These are phyloP conservation scores for Catonia carolina DNA, from an alignment of 2,888 invertebrate genomes.

Conservation along the genomic window DNA sequence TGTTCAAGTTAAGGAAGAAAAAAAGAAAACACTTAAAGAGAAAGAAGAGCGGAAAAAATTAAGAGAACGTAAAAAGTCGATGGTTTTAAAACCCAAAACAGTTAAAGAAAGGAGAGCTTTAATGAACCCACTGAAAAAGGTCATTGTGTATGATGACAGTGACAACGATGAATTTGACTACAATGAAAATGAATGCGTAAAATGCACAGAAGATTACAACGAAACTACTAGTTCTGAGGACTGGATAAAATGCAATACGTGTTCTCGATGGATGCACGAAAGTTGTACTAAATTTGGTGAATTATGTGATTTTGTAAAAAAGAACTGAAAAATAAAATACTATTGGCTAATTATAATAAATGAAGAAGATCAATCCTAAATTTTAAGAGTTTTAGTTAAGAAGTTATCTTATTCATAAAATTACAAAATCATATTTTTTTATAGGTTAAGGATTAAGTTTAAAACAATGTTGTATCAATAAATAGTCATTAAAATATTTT, in stretches of 20 bases:
- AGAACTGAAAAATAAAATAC: background rate
- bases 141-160: background rate
- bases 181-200: background rate
- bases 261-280: slow-evolving; percentile 17
- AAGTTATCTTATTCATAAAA: no score
- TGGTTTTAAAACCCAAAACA: background rate
- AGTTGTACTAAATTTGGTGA: slow-evolving; percentile 8
- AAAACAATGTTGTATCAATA: no score
- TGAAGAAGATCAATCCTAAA: background rate
- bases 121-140: no score
- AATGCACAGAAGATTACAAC: slow-evolving; percentile 12
- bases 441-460: no score
- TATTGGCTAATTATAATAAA: background rate
- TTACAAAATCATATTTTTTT: no score
- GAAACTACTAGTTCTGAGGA: slow-evolving; percentile 5
- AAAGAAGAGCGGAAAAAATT: background rate
- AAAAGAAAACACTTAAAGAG: background rate
- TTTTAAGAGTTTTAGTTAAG: no score
- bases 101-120: background rate
- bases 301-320: slow-evolving; percentile 10
- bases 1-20: background rate
- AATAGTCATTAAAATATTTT: no score
- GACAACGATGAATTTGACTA: background rate
- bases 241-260: slow-evolving; percentile 12
- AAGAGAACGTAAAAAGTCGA: background rate